Percentiles rank a stretch among this genome's conserved stretches.
Evolutionary conservation across 2,113 vertebrate genomes (phyloP).

Genomic region (Delphinus delphis): DNA sequence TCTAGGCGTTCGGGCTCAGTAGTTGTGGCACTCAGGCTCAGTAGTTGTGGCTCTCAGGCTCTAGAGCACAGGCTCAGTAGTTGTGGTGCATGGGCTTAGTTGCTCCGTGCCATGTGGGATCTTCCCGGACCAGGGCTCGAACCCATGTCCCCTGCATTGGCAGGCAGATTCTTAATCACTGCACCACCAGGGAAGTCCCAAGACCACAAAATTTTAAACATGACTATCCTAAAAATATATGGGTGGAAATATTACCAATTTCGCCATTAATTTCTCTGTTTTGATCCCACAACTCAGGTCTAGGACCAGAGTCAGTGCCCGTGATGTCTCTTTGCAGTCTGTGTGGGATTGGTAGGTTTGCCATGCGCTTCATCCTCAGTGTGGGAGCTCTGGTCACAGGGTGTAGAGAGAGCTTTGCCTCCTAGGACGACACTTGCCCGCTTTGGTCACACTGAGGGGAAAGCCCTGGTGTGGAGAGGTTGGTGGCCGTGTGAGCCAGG

Average conservation of each 20-base stretch:
- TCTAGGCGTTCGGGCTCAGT: no score
- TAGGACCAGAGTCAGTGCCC: not conserved
- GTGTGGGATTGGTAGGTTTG: not conserved
- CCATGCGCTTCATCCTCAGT: accelerated
- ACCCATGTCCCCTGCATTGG: no score
- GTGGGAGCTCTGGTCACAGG: accelerated
- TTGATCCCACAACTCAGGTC: not conserved
- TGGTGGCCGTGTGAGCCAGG: not conserved
- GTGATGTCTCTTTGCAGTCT: not conserved
- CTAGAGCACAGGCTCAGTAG: no score
- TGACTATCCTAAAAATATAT: not conserved
- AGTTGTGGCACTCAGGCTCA: no score
- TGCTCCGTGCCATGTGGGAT: no score
- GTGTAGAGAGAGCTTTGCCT: not conserved
- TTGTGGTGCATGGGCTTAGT: no score
- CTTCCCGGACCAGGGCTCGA: no score
- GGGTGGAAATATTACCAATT: not conserved
- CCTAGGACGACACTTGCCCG: not conserved
- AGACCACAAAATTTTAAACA: not conserved
- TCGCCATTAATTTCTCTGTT: not conserved
- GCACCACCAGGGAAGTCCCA: not conserved
- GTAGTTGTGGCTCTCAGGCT: no score
- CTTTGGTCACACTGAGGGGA: not conserved
- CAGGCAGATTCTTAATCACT: no score
- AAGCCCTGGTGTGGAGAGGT: not conserved